phyloP scores from a whole-genome alignment of 2,797 vertebrate genomes.

The Podarcis lilfordi region DNA sequence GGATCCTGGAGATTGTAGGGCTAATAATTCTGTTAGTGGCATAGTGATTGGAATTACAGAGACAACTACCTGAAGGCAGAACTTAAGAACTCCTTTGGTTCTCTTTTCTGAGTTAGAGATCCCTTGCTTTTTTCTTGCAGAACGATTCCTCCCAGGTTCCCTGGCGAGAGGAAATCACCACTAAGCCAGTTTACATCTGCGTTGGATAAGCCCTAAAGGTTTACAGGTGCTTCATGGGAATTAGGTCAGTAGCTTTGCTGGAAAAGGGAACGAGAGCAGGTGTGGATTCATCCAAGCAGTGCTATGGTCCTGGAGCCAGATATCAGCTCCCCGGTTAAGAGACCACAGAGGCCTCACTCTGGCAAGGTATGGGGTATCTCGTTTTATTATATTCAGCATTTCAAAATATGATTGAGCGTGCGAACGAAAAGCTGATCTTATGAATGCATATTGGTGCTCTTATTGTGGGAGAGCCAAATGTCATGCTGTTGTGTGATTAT shows the following conservation, averaged over 20 bases:
- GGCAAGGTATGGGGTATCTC: background rate
- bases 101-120: background rate
- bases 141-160: background rate
- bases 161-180: background rate
- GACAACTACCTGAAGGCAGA: background rate
- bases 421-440: background rate
- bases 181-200: conserved; percentile 10
- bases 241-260: conserved; percentile 10
- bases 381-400: background rate
- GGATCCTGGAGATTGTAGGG: background rate
- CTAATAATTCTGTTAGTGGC: background rate
- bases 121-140: background rate
- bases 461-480: background rate
- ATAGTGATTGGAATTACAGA: background rate
- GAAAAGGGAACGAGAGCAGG: background rate
- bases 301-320: background rate
- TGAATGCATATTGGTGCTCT: background rate
- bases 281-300: background rate
- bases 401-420: background rate
- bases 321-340: background rate
- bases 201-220: background rate
- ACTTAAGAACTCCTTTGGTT: background rate
- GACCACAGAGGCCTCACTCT: background rate
- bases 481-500: background rate
- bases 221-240: conserved; percentile 11